Conservation (phyloP, 2,888 invertebrate species). For the Myopa testacea region DNA sequence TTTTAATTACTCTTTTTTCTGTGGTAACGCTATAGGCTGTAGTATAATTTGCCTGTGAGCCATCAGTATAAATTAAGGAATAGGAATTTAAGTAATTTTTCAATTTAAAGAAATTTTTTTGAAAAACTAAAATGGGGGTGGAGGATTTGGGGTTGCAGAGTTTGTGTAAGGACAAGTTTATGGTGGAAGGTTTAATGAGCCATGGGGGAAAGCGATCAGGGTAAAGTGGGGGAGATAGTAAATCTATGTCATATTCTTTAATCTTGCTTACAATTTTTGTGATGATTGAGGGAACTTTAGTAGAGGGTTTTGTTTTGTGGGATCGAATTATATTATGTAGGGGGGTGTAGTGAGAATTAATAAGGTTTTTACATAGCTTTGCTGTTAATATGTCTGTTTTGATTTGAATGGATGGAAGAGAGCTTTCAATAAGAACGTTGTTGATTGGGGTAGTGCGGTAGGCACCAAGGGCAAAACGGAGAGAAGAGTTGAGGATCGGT, state of each 20-base stretch:
- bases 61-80: conserved; percentile 9
- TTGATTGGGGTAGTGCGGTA: conserved; percentile 40
- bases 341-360: not conserved
- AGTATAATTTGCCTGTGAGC: not conserved
- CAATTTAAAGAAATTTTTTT: too few relatives aligned
- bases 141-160: not conserved
- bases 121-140: too few relatives aligned
- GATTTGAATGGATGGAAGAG: conserved; percentile 16
- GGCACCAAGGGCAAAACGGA: conserved; percentile 28
- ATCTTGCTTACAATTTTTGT: too few relatives aligned
- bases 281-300: too few relatives aligned
- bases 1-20: not conserved
- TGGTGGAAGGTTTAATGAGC: too few relatives aligned
- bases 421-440: conserved; percentile 37
- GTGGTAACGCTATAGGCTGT: conserved; percentile 5
- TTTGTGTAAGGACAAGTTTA: not conserved
- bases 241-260: too few relatives aligned
- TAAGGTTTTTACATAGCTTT: not conserved
- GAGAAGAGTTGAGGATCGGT: conserved; percentile 26
- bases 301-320: too few relatives aligned
- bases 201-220: too few relatives aligned
- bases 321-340: not conserved
- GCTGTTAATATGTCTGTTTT: conserved; percentile 1
- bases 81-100: too few relatives aligned
- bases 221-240: too few relatives aligned